Percentiles rank a stretch among this genome's conserved stretches.
phyloP scores from a whole-genome alignment of 2,797 vertebrate genomes.

The Telmatherina bonti region DNA sequence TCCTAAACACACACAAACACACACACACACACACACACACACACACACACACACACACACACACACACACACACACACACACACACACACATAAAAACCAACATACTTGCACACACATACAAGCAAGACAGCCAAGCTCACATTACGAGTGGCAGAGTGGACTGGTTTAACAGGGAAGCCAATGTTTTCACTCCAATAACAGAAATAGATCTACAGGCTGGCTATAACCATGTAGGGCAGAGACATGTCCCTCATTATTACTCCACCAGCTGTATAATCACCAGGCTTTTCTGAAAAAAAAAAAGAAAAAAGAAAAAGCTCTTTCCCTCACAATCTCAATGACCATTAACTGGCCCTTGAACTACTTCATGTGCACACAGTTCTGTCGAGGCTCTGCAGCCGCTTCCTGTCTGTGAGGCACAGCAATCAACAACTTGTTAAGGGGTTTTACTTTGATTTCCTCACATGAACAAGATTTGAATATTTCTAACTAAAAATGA shows the following conservation, averaged over 20 bases:
- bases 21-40: conserved; percentile 30
- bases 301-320: no score
- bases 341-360: conserved; percentile 80
- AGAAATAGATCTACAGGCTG: conserved; percentile 63
- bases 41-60: conserved; percentile 32
- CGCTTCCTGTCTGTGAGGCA: conserved; percentile 75
- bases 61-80: conserved; percentile 22
- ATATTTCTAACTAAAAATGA: conserved; percentile 86
- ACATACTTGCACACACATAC: conserved; percentile 26
- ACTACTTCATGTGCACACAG: conserved; percentile 68
- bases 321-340: conserved; percentile 60
- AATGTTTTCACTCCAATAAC: conserved; percentile 60
- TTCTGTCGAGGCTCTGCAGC: conserved; percentile 54
- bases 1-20: conserved; percentile 49
- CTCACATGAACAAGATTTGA: conserved; percentile 81
- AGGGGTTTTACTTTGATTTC: conserved; percentile 80
- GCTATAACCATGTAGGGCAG: conserved; percentile 60
- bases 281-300: conserved; percentile 41
- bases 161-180: conserved; percentile 39
- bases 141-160: conserved; percentile 46
- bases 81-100: conserved; percentile 30
- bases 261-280: conserved; percentile 68
- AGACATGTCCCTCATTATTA: conserved; percentile 71
- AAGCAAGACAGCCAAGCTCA: conserved; percentile 49
- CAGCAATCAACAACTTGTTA: conserved; percentile 79